Conservation (phyloP, 2,888 invertebrate genomes). For the Anagyrus pseudococci region DNA sequence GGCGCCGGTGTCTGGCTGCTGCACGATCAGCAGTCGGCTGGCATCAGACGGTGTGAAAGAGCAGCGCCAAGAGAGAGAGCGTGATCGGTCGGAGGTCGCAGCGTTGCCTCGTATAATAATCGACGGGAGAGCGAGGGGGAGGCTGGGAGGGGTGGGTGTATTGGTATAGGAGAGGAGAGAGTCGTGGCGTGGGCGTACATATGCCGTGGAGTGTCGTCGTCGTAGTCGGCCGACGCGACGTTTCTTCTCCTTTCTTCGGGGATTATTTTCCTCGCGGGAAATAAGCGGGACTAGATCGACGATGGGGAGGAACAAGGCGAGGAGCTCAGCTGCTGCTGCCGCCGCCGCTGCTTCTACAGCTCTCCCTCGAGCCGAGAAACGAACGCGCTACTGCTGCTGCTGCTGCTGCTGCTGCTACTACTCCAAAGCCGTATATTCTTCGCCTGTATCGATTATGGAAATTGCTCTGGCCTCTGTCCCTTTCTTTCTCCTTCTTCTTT, state of each 20-base stretch:
- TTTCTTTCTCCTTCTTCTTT: neutral
- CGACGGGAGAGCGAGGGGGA: neutral
- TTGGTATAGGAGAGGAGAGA: slow-evolving; percentile 18
- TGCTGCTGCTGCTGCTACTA: too few species aligned
- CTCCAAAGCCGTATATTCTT: slow-evolving; percentile 34
- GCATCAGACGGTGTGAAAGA: too few species aligned
- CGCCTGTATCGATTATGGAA: slow-evolving; percentile 39
- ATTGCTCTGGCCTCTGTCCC: slow-evolving; percentile 15
- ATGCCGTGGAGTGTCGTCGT: slow-evolving; percentile 3
- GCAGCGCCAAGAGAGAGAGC: too few species aligned
- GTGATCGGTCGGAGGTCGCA: too few species aligned
- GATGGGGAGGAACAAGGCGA: slow-evolving; percentile 17
- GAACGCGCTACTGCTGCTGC: too few species aligned
- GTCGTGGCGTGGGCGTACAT: slow-evolving; percentile 13
- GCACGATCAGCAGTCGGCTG: too few species aligned
- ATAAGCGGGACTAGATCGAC: slow-evolving; percentile 36
- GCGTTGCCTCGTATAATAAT: too few species aligned
- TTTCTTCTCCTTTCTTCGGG: slow-evolving; percentile 27
- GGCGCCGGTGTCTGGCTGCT: too few species aligned
- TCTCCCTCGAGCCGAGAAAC: too few species aligned
- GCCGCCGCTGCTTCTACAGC: too few species aligned
- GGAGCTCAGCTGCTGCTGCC: too few species aligned
- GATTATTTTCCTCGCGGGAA: slow-evolving; percentile 42
- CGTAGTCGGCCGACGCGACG: slow-evolving; percentile 11
- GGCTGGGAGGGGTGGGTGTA: slow-evolving; percentile 9